Conservation (phyloP, 2,888 invertebrate species). For the Bruchidius siliquastri region DNA sequence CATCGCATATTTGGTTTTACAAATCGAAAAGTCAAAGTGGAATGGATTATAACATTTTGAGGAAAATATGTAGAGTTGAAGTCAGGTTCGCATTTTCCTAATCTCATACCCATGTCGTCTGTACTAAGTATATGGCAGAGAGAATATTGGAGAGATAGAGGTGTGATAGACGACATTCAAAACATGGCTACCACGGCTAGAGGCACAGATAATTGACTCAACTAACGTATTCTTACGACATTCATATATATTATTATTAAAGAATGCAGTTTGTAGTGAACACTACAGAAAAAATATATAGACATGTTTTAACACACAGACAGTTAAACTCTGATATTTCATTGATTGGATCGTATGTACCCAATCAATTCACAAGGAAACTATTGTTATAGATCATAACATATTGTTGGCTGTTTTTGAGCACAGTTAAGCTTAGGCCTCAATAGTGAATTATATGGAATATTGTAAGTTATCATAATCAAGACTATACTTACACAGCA, state of each 20-base stretch:
- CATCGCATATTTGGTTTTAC: no score
- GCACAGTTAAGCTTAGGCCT: background rate
- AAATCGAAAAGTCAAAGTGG: no score
- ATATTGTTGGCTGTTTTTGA: background rate
- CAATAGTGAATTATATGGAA: background rate
- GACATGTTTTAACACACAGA: constrained; percentile 36
- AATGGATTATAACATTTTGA: no score
- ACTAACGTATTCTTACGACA: constrained; percentile 52
- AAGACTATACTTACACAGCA: background rate
- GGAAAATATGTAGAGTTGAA: no score
- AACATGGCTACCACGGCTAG: constrained; percentile 48
- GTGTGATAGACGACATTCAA: constrained; percentile 37
- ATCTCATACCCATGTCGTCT: background rate
- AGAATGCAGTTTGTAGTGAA: constrained; percentile 40
- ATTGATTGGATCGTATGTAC: constrained; percentile 21
- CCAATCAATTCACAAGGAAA: background rate
- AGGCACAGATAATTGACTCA: constrained; percentile 64
- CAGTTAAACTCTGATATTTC: constrained; percentile 38
- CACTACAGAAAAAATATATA: constrained; percentile 37
- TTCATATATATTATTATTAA: constrained; percentile 36
- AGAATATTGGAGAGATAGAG: background rate
- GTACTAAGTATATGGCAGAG: background rate
- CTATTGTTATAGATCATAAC: background rate
- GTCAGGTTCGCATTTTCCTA: no score
- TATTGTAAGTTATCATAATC: background rate